Evolutionary conservation across 2,113 vertebrate genomes (phyloP).

Genomic region (Thymallus thymallus): DNA sequence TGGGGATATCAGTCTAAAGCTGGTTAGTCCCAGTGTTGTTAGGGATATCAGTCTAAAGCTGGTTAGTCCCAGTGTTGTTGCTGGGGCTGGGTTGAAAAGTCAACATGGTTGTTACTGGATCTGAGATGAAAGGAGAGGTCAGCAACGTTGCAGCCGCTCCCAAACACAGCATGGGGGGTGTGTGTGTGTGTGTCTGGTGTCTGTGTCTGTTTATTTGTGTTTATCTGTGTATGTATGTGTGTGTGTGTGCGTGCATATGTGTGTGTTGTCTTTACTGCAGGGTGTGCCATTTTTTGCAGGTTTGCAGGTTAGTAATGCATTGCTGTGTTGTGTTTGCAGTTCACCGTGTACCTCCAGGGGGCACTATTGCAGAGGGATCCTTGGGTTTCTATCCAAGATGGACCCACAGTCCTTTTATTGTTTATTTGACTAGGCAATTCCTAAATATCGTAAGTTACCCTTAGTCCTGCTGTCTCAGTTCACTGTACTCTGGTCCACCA

Average conservation of each 20-base stretch:
- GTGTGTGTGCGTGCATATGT: too few relatives aligned
- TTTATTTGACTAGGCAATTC: too few relatives aligned
- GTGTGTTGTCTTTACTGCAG: slow-evolving; percentile 4
- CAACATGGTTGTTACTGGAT: slow-evolving; percentile 48
- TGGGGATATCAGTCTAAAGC: slow-evolving; percentile 28
- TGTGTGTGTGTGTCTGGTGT: slow-evolving; percentile 25
- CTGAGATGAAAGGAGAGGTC: slow-evolving; percentile 63
- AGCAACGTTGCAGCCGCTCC: slow-evolving; percentile 39
- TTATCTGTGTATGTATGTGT: slow-evolving; percentile 8
- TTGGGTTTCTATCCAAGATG: slow-evolving; percentile 36
- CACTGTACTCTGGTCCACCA: slow-evolving; percentile 5
- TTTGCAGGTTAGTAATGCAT: background rate
- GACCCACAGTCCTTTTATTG: slow-evolving; percentile 31
- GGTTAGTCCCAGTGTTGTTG: slow-evolving; percentile 40
- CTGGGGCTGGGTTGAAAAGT: slow-evolving; percentile 40
- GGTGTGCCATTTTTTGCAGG: slow-evolving; percentile 9
- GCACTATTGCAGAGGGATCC: slow-evolving; percentile 62
- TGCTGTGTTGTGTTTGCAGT: slow-evolving; percentile 19
- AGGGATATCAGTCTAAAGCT: slow-evolving; percentile 26
- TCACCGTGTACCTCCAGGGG: slow-evolving; percentile 57
- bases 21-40: slow-evolving; percentile 40
- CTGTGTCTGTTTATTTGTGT: too few relatives aligned
- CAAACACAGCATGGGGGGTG: slow-evolving; percentile 31
- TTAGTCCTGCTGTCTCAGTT: slow-evolving; percentile 22
- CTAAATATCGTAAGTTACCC: background rate